Base-by-base conservation (phyloP, 2,888 invertebrate species). In the Muschampia plurimacula region DNA sequence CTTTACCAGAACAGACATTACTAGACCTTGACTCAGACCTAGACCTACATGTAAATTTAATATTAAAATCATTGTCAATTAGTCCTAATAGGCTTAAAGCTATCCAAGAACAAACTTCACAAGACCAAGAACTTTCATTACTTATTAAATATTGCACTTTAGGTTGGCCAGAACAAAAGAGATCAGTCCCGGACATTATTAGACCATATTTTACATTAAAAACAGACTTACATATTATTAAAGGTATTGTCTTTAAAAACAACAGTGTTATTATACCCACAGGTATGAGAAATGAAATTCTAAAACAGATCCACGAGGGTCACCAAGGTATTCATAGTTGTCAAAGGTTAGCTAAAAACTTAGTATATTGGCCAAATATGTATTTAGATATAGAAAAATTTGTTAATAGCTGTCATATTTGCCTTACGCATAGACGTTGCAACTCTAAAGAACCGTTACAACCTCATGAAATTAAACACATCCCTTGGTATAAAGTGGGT, bases 401-500 rank as follows among this genome's bases (percentile, higher is more conserved):
- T 39, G 59, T 77, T 8, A 67, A 67, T 15, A 10, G 57, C 12
- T 77, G 79, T 69, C n/a, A 75, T 6, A 68, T 66, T 13, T 78
- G 78, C 73, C 60, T 74, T 9, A 73, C 74, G 36, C 52, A 67
- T 59, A n/a, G 70, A 39, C 55, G 52, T 13, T 44, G 28, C 49
- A 69, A 68, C 32, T 10, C 46, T 57, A 71, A 67, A 57, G 55
- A 55, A 55, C 55, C 55, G 4, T 15, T 55, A 22, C 2, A 15
- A 55, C 55, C 55, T 15, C 55, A 55, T 55, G 71, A 74, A 55
- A 66, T 70, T 22, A n/a, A 28, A 9, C 63, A 10, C n/a, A 10
- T 72, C 5, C 76, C 77, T 39, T 77, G 74, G 75, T 6, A 73
- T 28, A 74, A 75, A 72, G 72, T 77, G 9, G 77, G 75, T 46